These are phyloP conservation scores for Lophius piscatorius DNA, from an alignment of 2,113 vertebrate species.

Conservation along the genomic window DNA sequence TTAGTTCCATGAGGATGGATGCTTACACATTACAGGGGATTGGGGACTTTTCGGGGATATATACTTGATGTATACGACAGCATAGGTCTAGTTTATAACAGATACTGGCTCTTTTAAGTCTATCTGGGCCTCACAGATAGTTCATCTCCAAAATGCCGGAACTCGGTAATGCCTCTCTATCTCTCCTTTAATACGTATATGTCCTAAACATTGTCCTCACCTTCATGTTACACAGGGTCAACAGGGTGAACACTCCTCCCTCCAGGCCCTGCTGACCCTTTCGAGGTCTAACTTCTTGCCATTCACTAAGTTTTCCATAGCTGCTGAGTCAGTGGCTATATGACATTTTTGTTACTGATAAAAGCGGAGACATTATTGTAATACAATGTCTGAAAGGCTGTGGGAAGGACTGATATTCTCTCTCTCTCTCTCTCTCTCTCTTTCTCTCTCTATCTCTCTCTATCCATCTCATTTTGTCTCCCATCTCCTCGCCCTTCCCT, in stretches of 20 bases:
- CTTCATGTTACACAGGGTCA: slow-evolving; percentile 29
- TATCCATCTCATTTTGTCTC: slow-evolving; percentile 50
- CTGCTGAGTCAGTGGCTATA: slow-evolving; percentile 41
- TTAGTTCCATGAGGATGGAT: too few species aligned
- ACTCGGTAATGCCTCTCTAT: too few species aligned
- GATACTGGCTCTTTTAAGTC: too few species aligned
- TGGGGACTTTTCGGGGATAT: too few species aligned
- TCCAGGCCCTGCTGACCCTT: neutral
- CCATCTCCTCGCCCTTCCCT: slow-evolving; percentile 32
- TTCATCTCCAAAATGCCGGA: too few species aligned
- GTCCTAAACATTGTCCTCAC: slow-evolving; percentile 21
- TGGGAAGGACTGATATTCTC: slow-evolving; percentile 39
- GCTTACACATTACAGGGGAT: too few species aligned
- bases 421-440: slow-evolving; percentile 21
- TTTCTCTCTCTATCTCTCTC: slow-evolving; percentile 55
- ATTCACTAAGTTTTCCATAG: slow-evolving; percentile 40
- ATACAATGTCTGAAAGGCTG: slow-evolving; percentile 59
- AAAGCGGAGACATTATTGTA: slow-evolving; percentile 66
- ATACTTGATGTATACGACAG: too few species aligned
- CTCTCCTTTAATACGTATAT: slow-evolving; percentile 27
- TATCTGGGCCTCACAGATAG: too few species aligned
- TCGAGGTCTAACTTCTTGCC: slow-evolving; percentile 2
- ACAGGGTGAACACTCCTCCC: slow-evolving; percentile 29
- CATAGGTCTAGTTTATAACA: too few species aligned
- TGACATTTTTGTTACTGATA: slow-evolving; percentile 59